Conservation (phyloP, 1,140 invertebrate genomes). For the Oreohelix idahoensis region DNA sequence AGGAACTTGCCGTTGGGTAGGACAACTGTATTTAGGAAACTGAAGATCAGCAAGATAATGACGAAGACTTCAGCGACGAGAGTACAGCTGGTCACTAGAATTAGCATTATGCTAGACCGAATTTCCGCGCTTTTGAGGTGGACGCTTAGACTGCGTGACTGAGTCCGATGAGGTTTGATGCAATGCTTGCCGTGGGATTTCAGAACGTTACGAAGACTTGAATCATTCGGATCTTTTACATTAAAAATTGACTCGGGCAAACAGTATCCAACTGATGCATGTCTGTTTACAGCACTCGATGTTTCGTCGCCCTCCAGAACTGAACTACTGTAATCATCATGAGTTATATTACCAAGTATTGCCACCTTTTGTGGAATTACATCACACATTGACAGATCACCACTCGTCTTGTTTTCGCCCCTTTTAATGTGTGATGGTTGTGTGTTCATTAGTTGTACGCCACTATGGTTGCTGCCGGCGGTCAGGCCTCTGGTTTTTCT, state of each 20-base stretch:
- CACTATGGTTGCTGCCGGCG: not conserved
- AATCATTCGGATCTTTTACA: not conserved
- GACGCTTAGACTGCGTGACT: not conserved
- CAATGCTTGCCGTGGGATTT: not conserved
- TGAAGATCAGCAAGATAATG: not conserved
- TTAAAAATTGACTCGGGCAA: not conserved
- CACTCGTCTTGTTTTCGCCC: not conserved
- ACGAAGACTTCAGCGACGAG: constrained; percentile 18
- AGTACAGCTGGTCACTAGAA: constrained; percentile 18
- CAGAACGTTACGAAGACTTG: not conserved
- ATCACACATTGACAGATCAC: not conserved
- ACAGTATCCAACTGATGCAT: not conserved
- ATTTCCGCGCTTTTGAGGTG: not conserved
- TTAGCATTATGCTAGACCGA: constrained; percentile 7
- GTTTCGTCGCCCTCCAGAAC: too few species aligned
- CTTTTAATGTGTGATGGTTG: not conserved
- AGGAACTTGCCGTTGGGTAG: not conserved
- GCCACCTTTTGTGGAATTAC: not conserved
- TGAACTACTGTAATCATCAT: too few species aligned
- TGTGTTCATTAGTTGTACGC: not conserved
- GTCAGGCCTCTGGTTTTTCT: not conserved
- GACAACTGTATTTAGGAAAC: not conserved
- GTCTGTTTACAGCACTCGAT: too few species aligned
- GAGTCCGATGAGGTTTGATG: not conserved
- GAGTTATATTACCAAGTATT: not conserved